These are phyloP conservation scores for Oryzias javanicus DNA, from an alignment of 2,113 vertebrate species.

Conservation along the genomic window DNA sequence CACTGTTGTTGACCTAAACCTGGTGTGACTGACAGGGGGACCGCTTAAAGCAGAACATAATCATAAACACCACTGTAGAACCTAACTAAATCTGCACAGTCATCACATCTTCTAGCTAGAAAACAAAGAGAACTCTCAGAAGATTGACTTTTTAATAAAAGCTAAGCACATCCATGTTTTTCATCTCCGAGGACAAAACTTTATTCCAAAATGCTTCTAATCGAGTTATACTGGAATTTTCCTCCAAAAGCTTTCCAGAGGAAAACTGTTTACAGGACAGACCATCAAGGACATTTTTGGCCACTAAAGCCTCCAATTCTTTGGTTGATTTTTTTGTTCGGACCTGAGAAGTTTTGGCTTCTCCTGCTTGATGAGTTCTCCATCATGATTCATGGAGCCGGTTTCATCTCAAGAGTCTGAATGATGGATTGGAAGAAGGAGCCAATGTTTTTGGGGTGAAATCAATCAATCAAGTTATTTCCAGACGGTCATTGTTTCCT, in stretches of 20 bases:
- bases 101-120: too few species aligned
- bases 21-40: too few species aligned
- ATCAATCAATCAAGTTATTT: slow-evolving; percentile 16
- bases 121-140: too few species aligned
- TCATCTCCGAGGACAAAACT: too few species aligned
- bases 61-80: too few species aligned
- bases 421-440: slow-evolving; percentile 12
- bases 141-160: too few species aligned
- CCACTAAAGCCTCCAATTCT: slow-evolving; percentile 2
- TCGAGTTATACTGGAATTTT: slow-evolving; percentile 34
- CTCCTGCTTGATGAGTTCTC: slow-evolving; percentile 2
- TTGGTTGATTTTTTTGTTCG: slow-evolving; percentile 6
- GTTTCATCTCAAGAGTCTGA: slow-evolving; percentile 7
- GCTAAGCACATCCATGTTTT: too few species aligned
- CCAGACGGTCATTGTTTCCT: slow-evolving; percentile 1
- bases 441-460: slow-evolving; percentile 11
- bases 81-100: too few species aligned
- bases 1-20: too few species aligned
- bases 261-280: slow-evolving; percentile 36
- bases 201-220: slow-evolving; percentile 22
- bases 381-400: slow-evolving; percentile 16
- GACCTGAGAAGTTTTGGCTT: slow-evolving; percentile 6
- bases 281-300: slow-evolving; percentile 15
- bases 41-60: too few species aligned
- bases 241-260: slow-evolving; percentile 18